A percentile compares a stretch with the other conserved stretches of the same genome.
These are phyloP conservation scores for Linyphia triangularis DNA, from an alignment of 2,888 invertebrate species.

Conservation along the genomic window DNA sequence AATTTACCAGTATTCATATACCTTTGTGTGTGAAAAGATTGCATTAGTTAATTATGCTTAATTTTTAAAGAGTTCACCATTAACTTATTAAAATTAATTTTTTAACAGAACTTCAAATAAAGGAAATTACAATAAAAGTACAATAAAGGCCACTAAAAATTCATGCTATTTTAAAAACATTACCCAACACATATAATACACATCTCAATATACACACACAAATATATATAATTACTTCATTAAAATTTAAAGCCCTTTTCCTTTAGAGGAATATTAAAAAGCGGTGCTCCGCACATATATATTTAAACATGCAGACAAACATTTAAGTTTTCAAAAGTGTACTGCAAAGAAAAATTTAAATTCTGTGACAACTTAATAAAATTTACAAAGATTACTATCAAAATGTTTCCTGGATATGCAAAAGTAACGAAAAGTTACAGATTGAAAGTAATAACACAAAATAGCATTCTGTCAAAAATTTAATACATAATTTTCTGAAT, in stretches of 20 bases:
- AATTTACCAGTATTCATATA: conserved; percentile 34
- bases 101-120: too few species aligned
- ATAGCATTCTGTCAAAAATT: conserved; percentile 11
- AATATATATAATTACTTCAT: conserved; percentile 48
- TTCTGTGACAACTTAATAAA: conserved; percentile 13
- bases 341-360: conserved; percentile 29
- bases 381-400: background rate
- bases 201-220: conserved; percentile 47
- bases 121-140: background rate
- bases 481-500: conserved; percentile 65
- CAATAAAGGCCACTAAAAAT: conserved; percentile 4
- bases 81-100: background rate
- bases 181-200: conserved; percentile 32
- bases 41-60: background rate
- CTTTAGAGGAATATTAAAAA: conserved; percentile 60
- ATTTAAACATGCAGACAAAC: conserved; percentile 62
- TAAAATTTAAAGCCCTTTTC: conserved; percentile 64
- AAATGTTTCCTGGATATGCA: conserved; percentile 32
- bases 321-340: conserved; percentile 49
- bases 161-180: conserved; percentile 12
- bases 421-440: conserved; percentile 35
- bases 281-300: conserved; percentile 59
- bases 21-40: conserved; percentile 20
- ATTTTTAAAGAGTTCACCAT: background rate
- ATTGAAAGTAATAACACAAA: conserved; percentile 42